A percentile compares a stretch with the other conserved stretches of the same genome.
These are phyloP conservation scores for Hemithea aestivaria DNA, from an alignment of 2,888 invertebrate species.

Conservation along the genomic window DNA sequence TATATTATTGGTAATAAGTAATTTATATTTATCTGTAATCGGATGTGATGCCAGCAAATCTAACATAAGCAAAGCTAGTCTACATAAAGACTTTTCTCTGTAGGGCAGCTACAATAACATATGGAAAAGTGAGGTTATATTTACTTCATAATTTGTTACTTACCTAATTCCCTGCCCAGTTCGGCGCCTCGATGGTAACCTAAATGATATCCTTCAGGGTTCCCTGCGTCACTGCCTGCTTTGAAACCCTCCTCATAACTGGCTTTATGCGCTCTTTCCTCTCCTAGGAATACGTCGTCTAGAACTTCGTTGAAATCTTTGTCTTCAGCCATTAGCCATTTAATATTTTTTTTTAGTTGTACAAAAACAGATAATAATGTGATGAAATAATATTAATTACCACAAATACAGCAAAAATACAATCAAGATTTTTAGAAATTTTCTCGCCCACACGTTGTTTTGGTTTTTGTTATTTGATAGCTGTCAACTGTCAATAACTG, in stretches of 20 bases:
- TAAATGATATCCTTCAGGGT: slow-evolving; percentile 83
- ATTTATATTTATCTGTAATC: too few relatives aligned
- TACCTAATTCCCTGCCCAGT: slow-evolving; percentile 85
- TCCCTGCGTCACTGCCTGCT: slow-evolving; percentile 81
- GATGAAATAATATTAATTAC: slow-evolving; percentile 3
- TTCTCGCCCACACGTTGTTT: too few relatives aligned
- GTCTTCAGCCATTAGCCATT: slow-evolving; percentile 63
- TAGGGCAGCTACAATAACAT: too few relatives aligned
- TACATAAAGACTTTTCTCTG: too few relatives aligned
- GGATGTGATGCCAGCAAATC: too few relatives aligned
- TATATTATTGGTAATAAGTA: too few relatives aligned
- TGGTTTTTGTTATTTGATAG: too few relatives aligned
- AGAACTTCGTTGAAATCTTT: slow-evolving; percentile 87
- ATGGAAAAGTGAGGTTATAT: slow-evolving; percentile 4
- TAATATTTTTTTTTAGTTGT: slow-evolving; percentile 5
- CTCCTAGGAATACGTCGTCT: slow-evolving; percentile 84
- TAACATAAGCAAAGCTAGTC: too few relatives aligned
- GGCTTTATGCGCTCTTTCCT: slow-evolving; percentile 81
- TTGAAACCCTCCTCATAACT: slow-evolving; percentile 84
- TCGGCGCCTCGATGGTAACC: slow-evolving; percentile 89
- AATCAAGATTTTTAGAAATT: too few relatives aligned
- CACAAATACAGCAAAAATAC: too few relatives aligned
- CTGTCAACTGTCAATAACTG: too few relatives aligned
- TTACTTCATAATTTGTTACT: slow-evolving; percentile 4
- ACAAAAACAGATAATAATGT: slow-evolving; percentile 2